Percentiles rank a stretch among this genome's conserved stretches.
These are phyloP conservation scores for Intellagama lesueurii DNA, from an alignment of 2,797 vertebrate genomes.

Conservation along the genomic window DNA sequence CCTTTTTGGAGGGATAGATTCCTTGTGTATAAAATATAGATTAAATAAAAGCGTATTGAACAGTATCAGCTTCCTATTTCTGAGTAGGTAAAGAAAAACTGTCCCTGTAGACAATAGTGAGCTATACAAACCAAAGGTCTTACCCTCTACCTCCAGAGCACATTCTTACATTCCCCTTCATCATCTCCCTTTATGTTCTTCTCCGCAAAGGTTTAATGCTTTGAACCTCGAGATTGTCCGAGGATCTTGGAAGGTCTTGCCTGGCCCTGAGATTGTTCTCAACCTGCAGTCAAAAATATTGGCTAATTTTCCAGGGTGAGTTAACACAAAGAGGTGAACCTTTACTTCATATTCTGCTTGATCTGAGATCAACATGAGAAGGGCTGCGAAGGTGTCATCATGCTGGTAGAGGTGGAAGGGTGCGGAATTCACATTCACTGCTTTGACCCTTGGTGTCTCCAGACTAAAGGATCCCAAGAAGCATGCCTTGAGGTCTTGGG, in stretches of 20 bases:
- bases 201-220: conserved; percentile 46
- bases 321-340: background rate
- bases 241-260: conserved; percentile 51
- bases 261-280: background rate
- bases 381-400: background rate
- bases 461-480: background rate
- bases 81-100: too few relatives aligned
- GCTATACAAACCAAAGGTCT: background rate
- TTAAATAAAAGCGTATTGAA: too few relatives aligned
- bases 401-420: background rate
- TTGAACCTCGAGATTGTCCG: conserved; percentile 37
- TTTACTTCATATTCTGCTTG: background rate
- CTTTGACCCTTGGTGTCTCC: background rate
- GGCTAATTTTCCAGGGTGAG: conserved; percentile 65
- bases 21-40: too few relatives aligned
- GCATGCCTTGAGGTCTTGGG: background rate
- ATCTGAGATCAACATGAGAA: background rate
- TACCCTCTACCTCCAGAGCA: background rate
- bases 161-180: too few relatives aligned
- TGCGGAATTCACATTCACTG: background rate
- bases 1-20: too few relatives aligned
- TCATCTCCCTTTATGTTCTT: background rate
- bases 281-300: conserved; percentile 63
- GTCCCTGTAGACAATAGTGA: background rate
- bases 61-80: too few relatives aligned